phyloP scores from a whole-genome alignment of 2,888 invertebrate species.

The Drosophila suboccidentalis region DNA sequence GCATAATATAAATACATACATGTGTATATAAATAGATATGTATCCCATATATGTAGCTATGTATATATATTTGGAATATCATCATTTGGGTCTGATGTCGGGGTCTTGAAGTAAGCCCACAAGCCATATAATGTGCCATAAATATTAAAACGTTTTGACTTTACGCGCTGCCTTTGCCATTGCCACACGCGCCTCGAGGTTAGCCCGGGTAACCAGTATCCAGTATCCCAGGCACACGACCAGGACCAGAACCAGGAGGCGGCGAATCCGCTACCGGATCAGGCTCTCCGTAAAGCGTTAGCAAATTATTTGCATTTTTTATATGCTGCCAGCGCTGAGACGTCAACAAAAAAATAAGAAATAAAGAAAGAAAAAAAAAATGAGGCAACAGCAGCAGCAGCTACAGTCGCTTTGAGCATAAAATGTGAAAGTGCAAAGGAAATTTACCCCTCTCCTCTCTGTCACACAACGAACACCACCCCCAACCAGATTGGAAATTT shows the following conservation, averaged over 20 bases:
- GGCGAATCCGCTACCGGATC: constrained; percentile 23
- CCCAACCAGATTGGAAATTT: constrained; percentile 60
- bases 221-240: background rate
- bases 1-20: constrained; percentile 31
- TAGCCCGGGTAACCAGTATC: constrained; percentile 28
- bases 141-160: constrained; percentile 80
- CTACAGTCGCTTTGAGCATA: constrained; percentile 68
- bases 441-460: constrained; percentile 35
- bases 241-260: background rate
- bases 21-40: constrained; percentile 27
- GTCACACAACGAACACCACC: background rate
- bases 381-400: constrained; percentile 20
- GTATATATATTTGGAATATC: constrained; percentile 56
- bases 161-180: constrained; percentile 63
- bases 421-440: constrained; percentile 78
- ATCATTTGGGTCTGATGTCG: constrained; percentile 37
- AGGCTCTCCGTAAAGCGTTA: constrained; percentile 63
- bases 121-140: constrained; percentile 81
- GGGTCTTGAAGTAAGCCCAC: constrained; percentile 70
- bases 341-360: constrained; percentile 55
- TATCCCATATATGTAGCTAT: background rate
- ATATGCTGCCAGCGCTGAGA: constrained; percentile 65
- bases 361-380: constrained; percentile 9
- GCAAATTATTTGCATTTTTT: constrained; percentile 81
- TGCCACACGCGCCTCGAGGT: constrained; percentile 56